Evolutionary conservation across 1,140 invertebrate species (phyloP).

Genomic region (Zaprionus nigranus): DNA sequence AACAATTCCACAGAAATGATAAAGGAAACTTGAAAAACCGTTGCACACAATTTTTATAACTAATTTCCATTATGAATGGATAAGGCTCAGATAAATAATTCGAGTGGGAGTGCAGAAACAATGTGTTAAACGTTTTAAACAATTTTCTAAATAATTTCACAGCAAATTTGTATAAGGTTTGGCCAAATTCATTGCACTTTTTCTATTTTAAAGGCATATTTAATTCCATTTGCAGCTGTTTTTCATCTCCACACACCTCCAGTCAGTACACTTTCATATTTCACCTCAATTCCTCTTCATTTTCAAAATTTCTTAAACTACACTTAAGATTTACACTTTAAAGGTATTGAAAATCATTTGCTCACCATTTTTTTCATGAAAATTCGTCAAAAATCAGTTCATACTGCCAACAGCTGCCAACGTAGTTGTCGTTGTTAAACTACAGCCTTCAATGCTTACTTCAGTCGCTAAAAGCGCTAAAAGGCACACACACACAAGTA

Average conservation of each 20-base stretch:
- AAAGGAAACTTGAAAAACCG: too few species aligned
- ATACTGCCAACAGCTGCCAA: slow-evolving; percentile 82
- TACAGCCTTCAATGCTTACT: slow-evolving; percentile 39
- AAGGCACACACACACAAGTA: slow-evolving; percentile 43
- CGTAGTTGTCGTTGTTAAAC: slow-evolving; percentile 32
- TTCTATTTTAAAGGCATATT: too few species aligned
- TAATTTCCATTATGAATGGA: neutral
- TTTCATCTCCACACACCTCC: too few species aligned
- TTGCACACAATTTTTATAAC: neutral
- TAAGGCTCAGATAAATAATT: neutral
- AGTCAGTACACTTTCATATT: neutral
- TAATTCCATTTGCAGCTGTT: neutral
- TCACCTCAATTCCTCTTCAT: neutral
- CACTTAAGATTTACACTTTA: slow-evolving; percentile 53
- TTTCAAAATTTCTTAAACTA: slow-evolving; percentile 8
- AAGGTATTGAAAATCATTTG: slow-evolving; percentile 35
- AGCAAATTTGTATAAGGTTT: neutral
- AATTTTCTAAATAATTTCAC: neutral
- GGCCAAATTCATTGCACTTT: too few species aligned
- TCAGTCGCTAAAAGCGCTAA: slow-evolving; percentile 70
- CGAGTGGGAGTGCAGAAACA: too few species aligned
- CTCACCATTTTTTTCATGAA: slow-evolving; percentile 80
- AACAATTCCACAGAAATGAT: too few species aligned
- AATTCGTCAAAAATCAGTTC: slow-evolving; percentile 79
- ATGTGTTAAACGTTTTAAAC: neutral